A percentile compares a stretch with the other conserved stretches of the same genome.
Conservation (phyloP, 2,113 vertebrate species). For the Theristicus caerulescens region DNA sequence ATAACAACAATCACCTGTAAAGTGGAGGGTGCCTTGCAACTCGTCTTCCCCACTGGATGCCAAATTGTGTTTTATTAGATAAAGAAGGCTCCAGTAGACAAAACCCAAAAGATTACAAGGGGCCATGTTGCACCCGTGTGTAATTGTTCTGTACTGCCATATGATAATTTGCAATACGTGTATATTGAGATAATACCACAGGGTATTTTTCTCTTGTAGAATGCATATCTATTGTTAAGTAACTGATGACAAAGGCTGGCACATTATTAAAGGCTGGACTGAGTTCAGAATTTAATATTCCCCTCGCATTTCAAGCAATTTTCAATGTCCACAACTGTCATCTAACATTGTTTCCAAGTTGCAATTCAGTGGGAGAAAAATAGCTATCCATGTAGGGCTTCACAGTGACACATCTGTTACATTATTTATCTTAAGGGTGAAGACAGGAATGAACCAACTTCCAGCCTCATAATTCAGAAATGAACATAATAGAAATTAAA, state of each 20-base stretch:
- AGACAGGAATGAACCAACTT: constrained; percentile 29
- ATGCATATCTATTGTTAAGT: constrained; percentile 20
- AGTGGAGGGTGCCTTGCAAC: not conserved
- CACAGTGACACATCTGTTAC: constrained; percentile 16
- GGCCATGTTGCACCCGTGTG: not conserved
- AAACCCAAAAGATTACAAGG: not conserved
- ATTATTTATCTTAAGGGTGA: constrained; percentile 26
- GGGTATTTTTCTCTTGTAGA: not conserved
- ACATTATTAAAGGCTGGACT: constrained; percentile 27
- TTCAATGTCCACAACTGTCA: constrained; percentile 45
- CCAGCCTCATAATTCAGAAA: not conserved
- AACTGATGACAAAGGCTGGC: constrained; percentile 52
- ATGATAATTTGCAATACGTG: not conserved
- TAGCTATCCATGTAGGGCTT: constrained; percentile 22
- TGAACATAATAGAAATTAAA: not conserved
- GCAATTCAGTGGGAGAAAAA: constrained; percentile 55
- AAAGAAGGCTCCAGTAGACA: not conserved
- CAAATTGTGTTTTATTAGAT: not conserved
- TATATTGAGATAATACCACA: not conserved
- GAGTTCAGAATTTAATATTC: constrained; percentile 42
- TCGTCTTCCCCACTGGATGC: not conserved
- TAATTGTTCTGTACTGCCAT: not conserved
- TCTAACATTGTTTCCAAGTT: constrained; percentile 53
- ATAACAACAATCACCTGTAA: not conserved
- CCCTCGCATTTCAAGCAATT: constrained; percentile 1